Percentiles rank a stretch among this genome's conserved stretches.
Evolutionary conservation across 2,888 invertebrate species (phyloP).

Genomic region (Selenia dentaria): DNA sequence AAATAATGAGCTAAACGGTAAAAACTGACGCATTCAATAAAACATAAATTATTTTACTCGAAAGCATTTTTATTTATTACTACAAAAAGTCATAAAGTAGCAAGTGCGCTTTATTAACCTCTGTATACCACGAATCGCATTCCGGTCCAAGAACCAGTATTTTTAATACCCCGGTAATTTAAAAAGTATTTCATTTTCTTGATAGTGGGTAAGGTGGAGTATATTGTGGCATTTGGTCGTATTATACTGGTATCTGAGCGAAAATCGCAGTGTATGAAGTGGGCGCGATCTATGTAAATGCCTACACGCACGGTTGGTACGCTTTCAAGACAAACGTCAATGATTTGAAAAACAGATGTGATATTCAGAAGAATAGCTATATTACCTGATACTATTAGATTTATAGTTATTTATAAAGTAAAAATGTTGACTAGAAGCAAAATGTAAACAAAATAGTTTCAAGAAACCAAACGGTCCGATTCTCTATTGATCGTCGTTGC

Average conservation of each 20-base stretch:
- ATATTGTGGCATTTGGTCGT: constrained; percentile 41
- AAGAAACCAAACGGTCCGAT: too few species aligned
- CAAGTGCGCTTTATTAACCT: constrained; percentile 80
- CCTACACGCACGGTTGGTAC: constrained; percentile 69
- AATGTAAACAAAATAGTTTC: too few species aligned
- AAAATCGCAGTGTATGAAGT: constrained; percentile 67
- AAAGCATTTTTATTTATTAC: constrained; percentile 73
- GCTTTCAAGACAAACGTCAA: constrained; percentile 72
- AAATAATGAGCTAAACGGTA: constrained; percentile 40
- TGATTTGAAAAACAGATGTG: constrained; percentile 58
- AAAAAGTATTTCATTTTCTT: constrained; percentile 6
- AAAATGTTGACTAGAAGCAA: too few species aligned
- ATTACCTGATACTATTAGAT: too few species aligned
- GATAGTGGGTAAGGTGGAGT: neutral
- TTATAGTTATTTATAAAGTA: too few species aligned
- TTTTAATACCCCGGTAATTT: constrained; percentile 26
- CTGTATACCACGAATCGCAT: constrained; percentile 54
- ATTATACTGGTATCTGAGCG: constrained; percentile 63
- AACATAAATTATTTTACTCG: constrained; percentile 67
- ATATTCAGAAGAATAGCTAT: constrained; percentile 41
- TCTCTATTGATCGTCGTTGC: too few species aligned
- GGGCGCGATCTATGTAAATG: constrained; percentile 78
- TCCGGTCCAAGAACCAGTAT: constrained; percentile 53
- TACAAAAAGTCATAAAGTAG: constrained; percentile 79
- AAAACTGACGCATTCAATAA: constrained; percentile 60